Base-by-base conservation (phyloP, 1,140 invertebrate species). In the Pollicipes pollicipes region DNA sequence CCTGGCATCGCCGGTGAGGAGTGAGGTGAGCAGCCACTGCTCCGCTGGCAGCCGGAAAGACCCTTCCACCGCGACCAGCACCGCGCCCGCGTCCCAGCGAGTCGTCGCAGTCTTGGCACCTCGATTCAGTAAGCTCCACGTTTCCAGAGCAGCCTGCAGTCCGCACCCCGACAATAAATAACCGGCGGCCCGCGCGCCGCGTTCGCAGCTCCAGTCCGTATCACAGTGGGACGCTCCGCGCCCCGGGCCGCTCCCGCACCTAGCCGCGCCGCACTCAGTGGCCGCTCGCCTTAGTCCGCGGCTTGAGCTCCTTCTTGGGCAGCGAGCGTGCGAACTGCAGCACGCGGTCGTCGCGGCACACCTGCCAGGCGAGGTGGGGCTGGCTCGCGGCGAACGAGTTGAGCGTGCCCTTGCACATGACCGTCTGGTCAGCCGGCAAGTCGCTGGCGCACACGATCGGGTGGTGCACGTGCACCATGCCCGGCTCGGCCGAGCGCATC, bases 391-490 rank as follows among this genome's bases (percentile, higher is more conserved):
- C 28, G 28, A 66, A 28, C 28, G 64, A 21, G 64, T 24, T 27
- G 3, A 10, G 2, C 10, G 64, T 21, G 27, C 64, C 64, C 8
- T 66, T 1, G 28, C 64, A 66, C 64, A 66, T 66, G 64, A 27
- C 17, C n/a, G 3, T 3, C 64, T 66, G 64, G 8, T 66, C 64
- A 3, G 3, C 3, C 24, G 27, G 27, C 3, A 66, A n/a, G 45
- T 58, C n/a, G 3, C 1, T 3, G 6, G 64, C 89, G 83, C 95
- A 97, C 70, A 85, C 84, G 17, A 95, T 88, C n/a, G 87, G 84
- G 80, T 98, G 95, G 82, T 89, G 97, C 24, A 94, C 85, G 77
- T 99, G 96, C n/a, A 97, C 84, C 69, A 99, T 81, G 66, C 88
- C 87, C 0, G 88, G 86, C 80, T 98, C 96, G 0, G 88, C 85